phyloP scores from a whole-genome alignment of 1,140 invertebrate genomes.

The Lasioglossum baleicum region DNA sequence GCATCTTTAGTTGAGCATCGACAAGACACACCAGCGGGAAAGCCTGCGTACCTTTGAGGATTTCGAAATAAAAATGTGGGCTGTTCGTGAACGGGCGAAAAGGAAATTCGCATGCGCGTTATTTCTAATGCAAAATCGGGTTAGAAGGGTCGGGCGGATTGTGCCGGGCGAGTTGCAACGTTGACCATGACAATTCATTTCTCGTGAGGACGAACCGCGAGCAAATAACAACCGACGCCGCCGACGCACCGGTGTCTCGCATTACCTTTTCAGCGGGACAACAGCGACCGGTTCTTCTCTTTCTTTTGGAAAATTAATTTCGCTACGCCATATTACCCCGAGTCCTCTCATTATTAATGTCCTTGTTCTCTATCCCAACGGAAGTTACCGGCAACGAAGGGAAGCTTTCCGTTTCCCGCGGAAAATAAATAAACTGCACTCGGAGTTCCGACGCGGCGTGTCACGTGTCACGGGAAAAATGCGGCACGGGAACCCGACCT shows the following conservation, averaged over 20 bases:
- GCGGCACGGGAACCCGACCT: not conserved
- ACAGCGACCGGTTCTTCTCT: not conserved
- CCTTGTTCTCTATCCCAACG: not conserved
- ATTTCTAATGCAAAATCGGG: not conserved
- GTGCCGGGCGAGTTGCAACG: no score
- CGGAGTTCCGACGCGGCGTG: constrained; percentile 25
- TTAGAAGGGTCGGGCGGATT: no score
- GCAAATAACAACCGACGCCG: no score
- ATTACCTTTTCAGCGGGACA: not conserved
- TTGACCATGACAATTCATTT: no score
- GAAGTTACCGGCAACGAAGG: not conserved
- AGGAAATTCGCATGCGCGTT: not conserved
- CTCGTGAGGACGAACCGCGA: no score
- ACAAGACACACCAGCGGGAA: no score
- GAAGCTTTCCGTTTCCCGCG: constrained; percentile 2
- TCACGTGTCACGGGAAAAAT: constrained; percentile 40
- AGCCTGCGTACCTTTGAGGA: no score
- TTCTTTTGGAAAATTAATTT: constrained; percentile 7
- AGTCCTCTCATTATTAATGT: not conserved
- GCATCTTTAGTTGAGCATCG: no score
- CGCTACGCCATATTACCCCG: not conserved
- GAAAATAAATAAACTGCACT: constrained; percentile 35
- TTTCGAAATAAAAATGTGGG: no score
- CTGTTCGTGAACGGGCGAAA: no score
- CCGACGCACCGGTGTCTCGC: not conserved